Base-by-base conservation (phyloP, 2,797 vertebrate species). In the Discoglossus pictus region DNA sequence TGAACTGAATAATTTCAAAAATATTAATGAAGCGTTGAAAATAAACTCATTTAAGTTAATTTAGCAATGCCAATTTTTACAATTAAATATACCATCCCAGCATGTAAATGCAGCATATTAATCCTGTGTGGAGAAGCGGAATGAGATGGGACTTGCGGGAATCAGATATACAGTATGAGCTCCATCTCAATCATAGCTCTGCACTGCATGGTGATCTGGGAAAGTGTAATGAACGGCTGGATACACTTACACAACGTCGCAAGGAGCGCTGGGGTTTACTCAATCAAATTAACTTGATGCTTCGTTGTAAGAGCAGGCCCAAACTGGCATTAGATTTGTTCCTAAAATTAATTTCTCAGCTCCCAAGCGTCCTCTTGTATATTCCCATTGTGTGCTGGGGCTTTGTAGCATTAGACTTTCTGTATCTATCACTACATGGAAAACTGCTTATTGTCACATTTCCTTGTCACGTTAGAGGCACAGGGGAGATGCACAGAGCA, bases 11-110 rank as follows among this genome's bases (percentile, higher is more conserved):
- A 71, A 74, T 83, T 84, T 87, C 50, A 68, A 84, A 84, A 84
- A 78, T 51, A 78, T 80, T 82, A 88, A 89, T 83, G 82, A 84
- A 79, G 75, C 77, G 0, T 84, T 85, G 81, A 83, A 88, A 87
- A 88, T 82, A 86, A 88, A 89, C 80, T 83, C 81, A 80, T 86
- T 83, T 84, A 77, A 86, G 76, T 80, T 86, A 86, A 87, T 86
- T 85, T 84, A 82, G 76, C 80, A 79, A 62, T 74, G 80, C 54
- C 67, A 77, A 17, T 69, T 86, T 84, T 83, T 78, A 86, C 81
- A 87, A 87, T 86, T 88, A 88, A 87, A 84, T 81, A 79, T 78
- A 82, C 75, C 81, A 73, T 77, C 85, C 84, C 74, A 79, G 74
- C 80, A 79, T 80, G 82, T 75, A 83, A 86, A 85, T 78, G 63